These are phyloP conservation scores for Drosophila buzzatii DNA, from an alignment of 2,888 invertebrate genomes.

Conservation along the genomic window DNA sequence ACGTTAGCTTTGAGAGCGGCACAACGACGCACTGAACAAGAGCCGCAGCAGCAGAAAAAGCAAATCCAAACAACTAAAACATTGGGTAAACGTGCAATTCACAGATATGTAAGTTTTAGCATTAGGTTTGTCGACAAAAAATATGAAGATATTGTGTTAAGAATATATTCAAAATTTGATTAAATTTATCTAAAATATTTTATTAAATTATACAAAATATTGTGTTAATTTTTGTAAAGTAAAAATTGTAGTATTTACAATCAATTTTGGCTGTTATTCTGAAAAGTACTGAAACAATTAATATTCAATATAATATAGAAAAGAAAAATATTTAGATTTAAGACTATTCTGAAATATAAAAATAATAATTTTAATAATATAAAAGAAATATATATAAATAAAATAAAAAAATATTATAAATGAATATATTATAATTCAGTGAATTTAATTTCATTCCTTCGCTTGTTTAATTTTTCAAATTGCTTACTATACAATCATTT, in stretches of 20 bases:
- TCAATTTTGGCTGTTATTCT: slow-evolving; percentile 4
- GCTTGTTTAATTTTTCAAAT: neutral
- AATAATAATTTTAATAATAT: no score
- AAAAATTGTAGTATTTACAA: neutral
- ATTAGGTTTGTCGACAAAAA: neutral
- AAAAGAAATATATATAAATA: no score
- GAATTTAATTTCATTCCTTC: neutral
- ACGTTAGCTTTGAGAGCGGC: slow-evolving; percentile 88
- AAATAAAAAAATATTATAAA: no score
- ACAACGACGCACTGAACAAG: slow-evolving; percentile 56
- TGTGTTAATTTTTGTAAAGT: neutral
- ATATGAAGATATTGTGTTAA: neutral
- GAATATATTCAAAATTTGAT: neutral
- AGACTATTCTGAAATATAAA: neutral
- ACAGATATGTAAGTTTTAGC: slow-evolving; percentile 20
- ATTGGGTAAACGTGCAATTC: slow-evolving; percentile 48
- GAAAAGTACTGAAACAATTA: neutral
- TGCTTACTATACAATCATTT: neutral
- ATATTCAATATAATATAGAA: neutral
- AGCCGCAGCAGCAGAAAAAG: neutral
- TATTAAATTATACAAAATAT: neutral
- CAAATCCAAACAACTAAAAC: slow-evolving; percentile 1
- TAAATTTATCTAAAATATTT: neutral
- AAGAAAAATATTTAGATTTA: neutral
- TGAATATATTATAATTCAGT: neutral